Evolutionary conservation across 2,888 invertebrate genomes (phyloP), one percentile per base, ranked within the genome.

Genomic region (Siphlonurus alternatus): DNA sequence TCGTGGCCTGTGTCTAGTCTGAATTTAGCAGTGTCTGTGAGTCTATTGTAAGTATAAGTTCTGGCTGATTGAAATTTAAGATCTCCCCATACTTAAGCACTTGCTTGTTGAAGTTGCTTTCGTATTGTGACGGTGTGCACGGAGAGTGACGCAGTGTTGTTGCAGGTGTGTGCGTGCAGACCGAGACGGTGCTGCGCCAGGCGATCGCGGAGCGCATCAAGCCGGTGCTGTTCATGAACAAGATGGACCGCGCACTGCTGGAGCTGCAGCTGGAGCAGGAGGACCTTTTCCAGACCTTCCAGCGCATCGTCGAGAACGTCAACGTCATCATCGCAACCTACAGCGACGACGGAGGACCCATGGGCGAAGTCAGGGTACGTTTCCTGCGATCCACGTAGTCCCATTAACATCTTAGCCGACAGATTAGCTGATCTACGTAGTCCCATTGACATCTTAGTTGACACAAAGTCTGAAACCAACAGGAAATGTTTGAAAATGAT

Each of bases 181-280:
- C 99, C 53, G 99, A 99, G 80, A 98, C 99, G 73, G 99, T 99
- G 66, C 83, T 99, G 73, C 93, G 99, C 81, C 99, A 99, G 78
- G 99, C 99, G 68, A 99, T 99, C 74, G 95, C 96, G 68, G 99
- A 99, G 81, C 90, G 99, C 75, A 99, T 99, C 74, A 98, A 97
- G 88, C 99, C 99, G 65, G 93, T 99, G 71, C 83, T 99, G 72
- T 99, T 99, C 88, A 98, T 99, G 98, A 99, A 99, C 90, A 99
- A 99, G 81, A 98, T 99, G 98, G 99, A 99, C 82, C 90, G 99
- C 71, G 99, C 99, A 70, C 83, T 99, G 66, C 82, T 99, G 53
- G 99, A 99, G 78, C 81, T 99, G 74, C 98, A 99, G 76, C 79
- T 98, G 72, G 97, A 93, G 67, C 86, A 90, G 69, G 99, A 99